These are phyloP conservation scores for Drosophila lutescens DNA, from an alignment of 2,888 invertebrate species.

Conservation along the genomic window DNA sequence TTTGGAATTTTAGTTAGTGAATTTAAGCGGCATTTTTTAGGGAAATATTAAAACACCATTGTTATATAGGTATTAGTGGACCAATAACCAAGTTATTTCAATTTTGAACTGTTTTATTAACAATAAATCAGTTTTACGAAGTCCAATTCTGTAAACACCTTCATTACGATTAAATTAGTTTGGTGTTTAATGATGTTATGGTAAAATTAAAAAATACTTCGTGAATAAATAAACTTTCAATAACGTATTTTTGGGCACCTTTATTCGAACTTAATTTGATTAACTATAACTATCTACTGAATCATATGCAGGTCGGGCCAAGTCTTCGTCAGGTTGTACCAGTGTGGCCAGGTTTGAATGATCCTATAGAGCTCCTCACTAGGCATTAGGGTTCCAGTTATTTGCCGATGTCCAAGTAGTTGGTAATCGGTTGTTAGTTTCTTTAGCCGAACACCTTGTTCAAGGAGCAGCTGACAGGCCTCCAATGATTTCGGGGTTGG, in stretches of 20 bases:
- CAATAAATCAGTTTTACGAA: not conserved
- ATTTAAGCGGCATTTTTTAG: not conserved
- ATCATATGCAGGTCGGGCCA: constrained; percentile 19
- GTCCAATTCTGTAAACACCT: not conserved
- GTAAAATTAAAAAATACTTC: not conserved
- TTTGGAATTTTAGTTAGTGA: not conserved
- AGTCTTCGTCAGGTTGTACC: constrained; percentile 28
- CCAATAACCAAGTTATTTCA: not conserved
- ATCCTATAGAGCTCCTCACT: constrained; percentile 87
- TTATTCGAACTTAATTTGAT: constrained; percentile 3
- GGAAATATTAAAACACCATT: not conserved
- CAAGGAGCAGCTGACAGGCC: constrained; percentile 87
- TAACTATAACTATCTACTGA: not conserved
- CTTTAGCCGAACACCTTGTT: constrained; percentile 86
- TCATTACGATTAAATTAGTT: not conserved
- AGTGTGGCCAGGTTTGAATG: constrained; percentile 89
- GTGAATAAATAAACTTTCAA: not conserved
- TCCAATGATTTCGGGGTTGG: constrained; percentile 83
- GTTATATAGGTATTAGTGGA: not conserved
- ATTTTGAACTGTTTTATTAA: not conserved
- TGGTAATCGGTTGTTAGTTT: constrained; percentile 88
- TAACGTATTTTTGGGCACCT: constrained; percentile 10
- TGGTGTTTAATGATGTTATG: not conserved
- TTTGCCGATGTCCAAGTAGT: constrained; percentile 89
- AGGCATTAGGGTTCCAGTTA: constrained; percentile 88